Conservation (phyloP, 2,113 vertebrate genomes). For the Sapayoa aenigma region DNA sequence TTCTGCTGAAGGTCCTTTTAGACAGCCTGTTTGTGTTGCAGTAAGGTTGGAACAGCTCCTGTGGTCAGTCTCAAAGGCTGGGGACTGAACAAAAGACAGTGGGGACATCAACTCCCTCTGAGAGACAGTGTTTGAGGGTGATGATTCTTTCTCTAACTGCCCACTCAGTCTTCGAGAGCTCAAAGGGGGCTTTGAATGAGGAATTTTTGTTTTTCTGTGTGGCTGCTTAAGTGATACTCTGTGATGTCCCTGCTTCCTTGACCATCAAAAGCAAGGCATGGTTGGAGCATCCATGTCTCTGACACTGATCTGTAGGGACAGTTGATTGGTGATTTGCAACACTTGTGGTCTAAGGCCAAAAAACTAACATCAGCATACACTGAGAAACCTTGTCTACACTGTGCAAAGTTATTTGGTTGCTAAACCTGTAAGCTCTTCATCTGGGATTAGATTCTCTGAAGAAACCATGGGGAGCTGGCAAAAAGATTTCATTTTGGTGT, state of each 20-base stretch:
- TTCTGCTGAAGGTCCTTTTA: neutral
- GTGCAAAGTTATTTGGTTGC: neutral
- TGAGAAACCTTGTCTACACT: neutral
- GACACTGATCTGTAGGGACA: neutral
- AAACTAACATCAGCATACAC: accelerated
- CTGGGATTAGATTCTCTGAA: neutral
- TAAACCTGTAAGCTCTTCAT: neutral
- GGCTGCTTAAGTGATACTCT: neutral
- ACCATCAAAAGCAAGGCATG: neutral
- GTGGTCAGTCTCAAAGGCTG: neutral
- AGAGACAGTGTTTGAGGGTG: neutral
- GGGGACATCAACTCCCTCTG: neutral
- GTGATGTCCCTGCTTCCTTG: accelerated
- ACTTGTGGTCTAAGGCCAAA: neutral
- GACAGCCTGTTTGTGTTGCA: neutral
- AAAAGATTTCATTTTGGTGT: neutral
- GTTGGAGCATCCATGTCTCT: neutral
- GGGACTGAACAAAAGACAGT: neutral
- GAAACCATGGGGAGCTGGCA: neutral
- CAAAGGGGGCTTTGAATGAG: neutral
- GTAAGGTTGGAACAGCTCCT: neutral
- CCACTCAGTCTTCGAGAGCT: neutral
- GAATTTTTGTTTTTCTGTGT: neutral
- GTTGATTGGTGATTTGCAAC: neutral
- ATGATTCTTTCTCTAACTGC: neutral